Evolutionary conservation across 2,888 invertebrate species (phyloP).

Genomic region (Anagyrus pseudococci): DNA sequence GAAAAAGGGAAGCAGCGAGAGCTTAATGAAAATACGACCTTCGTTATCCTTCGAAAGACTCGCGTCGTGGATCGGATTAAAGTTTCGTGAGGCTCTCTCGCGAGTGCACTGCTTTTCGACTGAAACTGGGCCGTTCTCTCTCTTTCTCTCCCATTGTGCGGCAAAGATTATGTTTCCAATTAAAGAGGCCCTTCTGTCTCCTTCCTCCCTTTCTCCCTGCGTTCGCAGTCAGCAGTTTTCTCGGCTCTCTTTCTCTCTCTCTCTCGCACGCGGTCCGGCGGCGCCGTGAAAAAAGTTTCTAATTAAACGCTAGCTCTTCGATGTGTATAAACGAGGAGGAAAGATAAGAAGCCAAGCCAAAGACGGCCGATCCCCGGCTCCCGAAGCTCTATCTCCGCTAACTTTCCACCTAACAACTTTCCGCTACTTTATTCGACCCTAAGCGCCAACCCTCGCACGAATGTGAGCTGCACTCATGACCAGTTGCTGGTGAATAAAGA

Average conservation of each 20-base stretch:
- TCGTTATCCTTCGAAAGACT: conserved; percentile 31
- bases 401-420: too few relatives aligned
- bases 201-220: background rate
- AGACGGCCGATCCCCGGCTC: too few relatives aligned
- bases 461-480: too few relatives aligned
- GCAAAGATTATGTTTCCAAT: conserved; percentile 41
- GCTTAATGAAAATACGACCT: conserved; percentile 30
- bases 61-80: conserved; percentile 32
- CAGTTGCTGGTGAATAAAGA: too few relatives aligned
- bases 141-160: conserved; percentile 25
- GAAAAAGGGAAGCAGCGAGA: background rate
- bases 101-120: conserved; percentile 15
- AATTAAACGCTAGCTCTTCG: conserved; percentile 40
- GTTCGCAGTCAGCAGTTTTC: background rate
- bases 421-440: too few relatives aligned
- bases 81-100: conserved; percentile 18
- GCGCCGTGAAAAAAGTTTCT: conserved; percentile 36
- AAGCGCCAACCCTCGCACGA: too few relatives aligned
- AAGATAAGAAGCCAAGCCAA: too few relatives aligned
- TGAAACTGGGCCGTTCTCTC: conserved; percentile 25
- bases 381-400: too few relatives aligned
- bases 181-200: conserved; percentile 28
- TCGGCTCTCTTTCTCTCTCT: background rate
- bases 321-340: conserved; percentile 28
- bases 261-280: background rate